These are phyloP conservation scores for Entomobrya multifasciata DNA, from an alignment of 2,888 invertebrate species.

Conservation along the genomic window DNA sequence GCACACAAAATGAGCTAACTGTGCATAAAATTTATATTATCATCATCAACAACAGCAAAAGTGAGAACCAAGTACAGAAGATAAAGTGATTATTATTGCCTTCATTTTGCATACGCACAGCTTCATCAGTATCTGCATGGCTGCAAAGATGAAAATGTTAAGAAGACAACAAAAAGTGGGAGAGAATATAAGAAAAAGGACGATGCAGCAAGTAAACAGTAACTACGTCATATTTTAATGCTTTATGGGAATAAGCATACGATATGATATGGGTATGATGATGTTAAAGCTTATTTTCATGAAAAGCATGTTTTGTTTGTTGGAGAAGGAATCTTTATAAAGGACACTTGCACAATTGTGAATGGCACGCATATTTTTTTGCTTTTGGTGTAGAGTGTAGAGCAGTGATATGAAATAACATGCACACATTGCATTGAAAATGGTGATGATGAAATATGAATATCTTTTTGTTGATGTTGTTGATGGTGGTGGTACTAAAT, in stretches of 20 bases:
- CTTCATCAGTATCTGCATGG: no score
- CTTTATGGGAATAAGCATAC: not conserved
- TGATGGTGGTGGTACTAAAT: no score
- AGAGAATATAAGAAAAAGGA: not conserved
- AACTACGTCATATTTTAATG: constrained; percentile 1
- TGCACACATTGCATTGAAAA: no score
- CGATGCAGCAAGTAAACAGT: not conserved
- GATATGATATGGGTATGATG: not conserved
- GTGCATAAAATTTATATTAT: not conserved
- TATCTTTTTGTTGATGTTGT: no score
- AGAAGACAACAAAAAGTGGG: not conserved
- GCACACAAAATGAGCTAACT: not conserved
- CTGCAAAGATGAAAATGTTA: not conserved
- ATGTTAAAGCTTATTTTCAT: not conserved
- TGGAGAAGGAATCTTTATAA: no score
- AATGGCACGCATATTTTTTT: no score
- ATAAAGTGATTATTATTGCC: constrained; percentile 9
- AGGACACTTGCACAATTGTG: no score
- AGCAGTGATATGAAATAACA: no score
- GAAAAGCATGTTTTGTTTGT: no score
- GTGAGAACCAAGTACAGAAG: not conserved
- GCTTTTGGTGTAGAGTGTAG: no score
- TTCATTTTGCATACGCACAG: not conserved
- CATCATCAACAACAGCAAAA: no score
- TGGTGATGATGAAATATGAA: no score